These are phyloP conservation scores for Rhimphoctona megacephalus DNA, from an alignment of 2,888 invertebrate genomes.

Conservation along the genomic window DNA sequence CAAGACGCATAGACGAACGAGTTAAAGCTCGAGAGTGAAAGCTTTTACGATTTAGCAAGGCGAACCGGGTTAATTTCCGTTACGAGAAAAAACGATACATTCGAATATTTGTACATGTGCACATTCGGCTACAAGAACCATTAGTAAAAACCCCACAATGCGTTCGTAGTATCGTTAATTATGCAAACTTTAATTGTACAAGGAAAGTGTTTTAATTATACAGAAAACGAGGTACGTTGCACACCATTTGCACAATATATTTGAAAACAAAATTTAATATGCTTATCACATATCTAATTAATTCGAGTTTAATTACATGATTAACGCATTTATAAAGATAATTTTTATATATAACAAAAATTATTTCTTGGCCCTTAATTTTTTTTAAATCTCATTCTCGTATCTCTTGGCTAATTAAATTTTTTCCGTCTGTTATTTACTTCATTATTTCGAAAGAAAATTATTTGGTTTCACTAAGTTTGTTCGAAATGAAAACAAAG, in stretches of 20 bases:
- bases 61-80: slow-evolving; percentile 12
- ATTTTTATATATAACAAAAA: neutral
- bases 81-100: slow-evolving; percentile 29
- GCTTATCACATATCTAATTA: neutral
- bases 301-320: neutral
- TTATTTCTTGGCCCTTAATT: neutral
- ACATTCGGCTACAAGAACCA: slow-evolving; percentile 17
- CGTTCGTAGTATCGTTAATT: slow-evolving; percentile 1
- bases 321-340: neutral
- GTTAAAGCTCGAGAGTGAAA: slow-evolving; percentile 21
- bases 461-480: neutral
- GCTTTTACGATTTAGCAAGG: slow-evolving; percentile 46
- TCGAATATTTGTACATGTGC: slow-evolving; percentile 55
- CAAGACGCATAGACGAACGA: slow-evolving; percentile 16
- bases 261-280: neutral
- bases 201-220: slow-evolving; percentile 10
- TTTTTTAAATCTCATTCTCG: neutral
- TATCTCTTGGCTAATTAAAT: neutral
- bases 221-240: neutral
- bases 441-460: no score
- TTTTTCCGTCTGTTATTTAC: neutral
- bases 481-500: neutral
- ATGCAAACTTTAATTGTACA: neutral
- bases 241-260: neutral
- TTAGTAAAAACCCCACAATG: slow-evolving; percentile 11